Evolutionary conservation across 2,888 invertebrate species (phyloP).

Genomic region (Ceraclea dissimilis): DNA sequence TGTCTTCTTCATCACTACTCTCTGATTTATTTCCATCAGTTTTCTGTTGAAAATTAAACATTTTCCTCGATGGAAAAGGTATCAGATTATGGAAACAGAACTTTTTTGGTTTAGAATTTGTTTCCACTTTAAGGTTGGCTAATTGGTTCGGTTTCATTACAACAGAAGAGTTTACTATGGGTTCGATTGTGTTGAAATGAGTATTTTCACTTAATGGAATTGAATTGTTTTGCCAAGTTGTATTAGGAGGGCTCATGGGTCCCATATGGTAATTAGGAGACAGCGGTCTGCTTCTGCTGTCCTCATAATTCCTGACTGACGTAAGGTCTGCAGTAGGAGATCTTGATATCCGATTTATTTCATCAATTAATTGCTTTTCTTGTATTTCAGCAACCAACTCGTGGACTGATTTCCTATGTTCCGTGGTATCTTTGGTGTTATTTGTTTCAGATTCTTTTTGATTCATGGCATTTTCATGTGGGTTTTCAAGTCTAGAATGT

Average conservation of each 20-base stretch:
- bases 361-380: conserved; percentile 34
- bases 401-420: conserved; percentile 50
- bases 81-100: conserved; percentile 47
- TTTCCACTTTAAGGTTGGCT: conserved; percentile 25
- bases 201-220: conserved; percentile 24
- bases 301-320: conserved; percentile 15
- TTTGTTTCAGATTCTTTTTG: not conserved
- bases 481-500: conserved; percentile 29
- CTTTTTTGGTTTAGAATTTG: conserved; percentile 45
- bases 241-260: conserved; percentile 5
- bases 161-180: conserved; percentile 18
- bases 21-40: conserved; percentile 49
- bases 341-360: conserved; percentile 20
- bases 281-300: conserved; percentile 16
- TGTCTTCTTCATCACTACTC: conserved; percentile 52
- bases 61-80: conserved; percentile 46
- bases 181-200: conserved; percentile 25
- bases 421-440: conserved; percentile 7
- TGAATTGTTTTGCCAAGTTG: conserved; percentile 22
- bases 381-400: conserved; percentile 58
- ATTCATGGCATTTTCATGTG: not conserved
- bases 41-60: conserved; percentile 42
- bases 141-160: conserved; percentile 17
- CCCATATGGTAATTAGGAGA: conserved; percentile 19
- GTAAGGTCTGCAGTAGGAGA: conserved; percentile 19